Evolutionary conservation across 2,113 vertebrate species (phyloP).

Genomic region (Macaca nemestrina): DNA sequence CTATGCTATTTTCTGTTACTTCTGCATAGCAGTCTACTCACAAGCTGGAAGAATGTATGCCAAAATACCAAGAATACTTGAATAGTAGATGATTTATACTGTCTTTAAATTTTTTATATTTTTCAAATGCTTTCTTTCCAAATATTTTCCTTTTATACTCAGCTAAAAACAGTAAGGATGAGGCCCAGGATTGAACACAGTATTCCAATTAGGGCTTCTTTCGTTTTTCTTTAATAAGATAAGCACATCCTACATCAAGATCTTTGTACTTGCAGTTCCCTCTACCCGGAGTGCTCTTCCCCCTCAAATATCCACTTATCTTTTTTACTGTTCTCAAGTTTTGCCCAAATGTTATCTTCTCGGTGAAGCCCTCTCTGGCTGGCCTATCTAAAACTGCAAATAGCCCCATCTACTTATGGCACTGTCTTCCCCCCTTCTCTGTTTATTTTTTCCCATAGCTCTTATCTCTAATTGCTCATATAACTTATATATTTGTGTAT

Average conservation of each 20-base stretch:
- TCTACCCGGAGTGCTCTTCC: background rate
- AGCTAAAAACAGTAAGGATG: constrained; percentile 25
- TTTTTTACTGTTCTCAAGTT: background rate
- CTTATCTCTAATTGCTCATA: background rate
- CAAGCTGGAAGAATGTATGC: constrained; percentile 17
- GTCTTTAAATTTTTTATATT: background rate
- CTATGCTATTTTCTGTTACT: constrained; percentile 57
- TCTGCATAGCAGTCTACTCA: constrained; percentile 48
- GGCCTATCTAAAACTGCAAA: constrained; percentile 26
- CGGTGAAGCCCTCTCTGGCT: background rate
- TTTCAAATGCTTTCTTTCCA: constrained; percentile 33
- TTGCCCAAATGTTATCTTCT: constrained; percentile 15
- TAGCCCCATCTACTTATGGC: background rate
- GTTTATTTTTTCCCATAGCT: background rate
- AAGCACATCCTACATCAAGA: background rate
- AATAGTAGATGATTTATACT: constrained; percentile 45
- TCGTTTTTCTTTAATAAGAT: constrained; percentile 29
- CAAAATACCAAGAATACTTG: constrained; percentile 52
- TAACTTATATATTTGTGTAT: background rate
- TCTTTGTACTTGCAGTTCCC: background rate
- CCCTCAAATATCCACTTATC: background rate
- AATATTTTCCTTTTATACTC: constrained; percentile 44
- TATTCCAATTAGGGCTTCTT: constrained; percentile 21
- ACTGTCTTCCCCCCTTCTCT: background rate
- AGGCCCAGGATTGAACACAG: background rate